These are phyloP conservation scores for Eristalis intricaria DNA, from an alignment of 2,888 invertebrate genomes.

Conservation along the genomic window DNA sequence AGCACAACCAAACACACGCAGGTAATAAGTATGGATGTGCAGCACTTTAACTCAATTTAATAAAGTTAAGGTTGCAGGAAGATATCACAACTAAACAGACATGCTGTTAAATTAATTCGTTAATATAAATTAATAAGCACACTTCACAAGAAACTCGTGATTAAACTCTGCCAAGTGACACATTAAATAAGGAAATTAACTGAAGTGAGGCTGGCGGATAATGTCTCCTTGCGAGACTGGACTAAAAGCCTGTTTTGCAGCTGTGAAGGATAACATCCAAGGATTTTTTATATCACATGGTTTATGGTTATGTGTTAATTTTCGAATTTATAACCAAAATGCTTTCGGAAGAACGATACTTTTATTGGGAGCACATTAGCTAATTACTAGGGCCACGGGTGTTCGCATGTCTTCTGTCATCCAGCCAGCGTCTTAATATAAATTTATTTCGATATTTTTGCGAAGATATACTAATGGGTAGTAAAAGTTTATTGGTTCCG, in stretches of 20 bases:
- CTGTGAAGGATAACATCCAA: not conserved
- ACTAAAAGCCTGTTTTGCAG: not conserved
- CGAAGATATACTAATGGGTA: not conserved
- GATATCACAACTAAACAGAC: slow-evolving; percentile 30
- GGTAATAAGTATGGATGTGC: not conserved
- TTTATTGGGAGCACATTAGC: slow-evolving; percentile 36
- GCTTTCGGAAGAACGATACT: not conserved
- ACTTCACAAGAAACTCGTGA: not conserved
- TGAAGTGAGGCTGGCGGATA: not conserved
- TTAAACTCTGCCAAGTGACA: slow-evolving; percentile 28
- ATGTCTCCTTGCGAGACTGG: not conserved
- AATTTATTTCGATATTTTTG: not conserved
- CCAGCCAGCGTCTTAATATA: not conserved
- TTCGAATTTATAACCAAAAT: slow-evolving; percentile 14
- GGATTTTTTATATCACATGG: slow-evolving; percentile 12
- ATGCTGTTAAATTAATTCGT: slow-evolving; percentile 38
- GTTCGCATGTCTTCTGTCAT: not conserved
- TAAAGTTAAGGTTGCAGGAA: slow-evolving; percentile 14
- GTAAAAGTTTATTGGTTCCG: not conserved
- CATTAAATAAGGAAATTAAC: slow-evolving; percentile 11
- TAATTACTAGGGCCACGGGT: slow-evolving; percentile 12
- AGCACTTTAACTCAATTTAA: slow-evolving; percentile 4
- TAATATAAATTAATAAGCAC: slow-evolving; percentile 53
- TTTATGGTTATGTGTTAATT: slow-evolving; percentile 49
- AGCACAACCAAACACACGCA: not conserved